These are phyloP conservation scores for Ceratitis capitata DNA, from an alignment of 1,140 invertebrate genomes.

Conservation along the genomic window DNA sequence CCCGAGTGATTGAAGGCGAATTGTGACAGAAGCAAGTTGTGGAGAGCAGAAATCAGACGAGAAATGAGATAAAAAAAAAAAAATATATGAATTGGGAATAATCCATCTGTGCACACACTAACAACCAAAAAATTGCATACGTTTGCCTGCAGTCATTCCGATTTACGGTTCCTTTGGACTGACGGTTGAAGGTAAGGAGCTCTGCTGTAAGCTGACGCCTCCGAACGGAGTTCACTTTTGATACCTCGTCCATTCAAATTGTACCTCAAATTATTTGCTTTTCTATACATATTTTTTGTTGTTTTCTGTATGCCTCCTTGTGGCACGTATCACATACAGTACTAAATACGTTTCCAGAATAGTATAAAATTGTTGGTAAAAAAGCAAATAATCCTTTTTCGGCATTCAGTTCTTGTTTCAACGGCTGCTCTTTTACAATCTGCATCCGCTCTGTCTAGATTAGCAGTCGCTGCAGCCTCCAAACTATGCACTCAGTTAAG, in stretches of 20 bases:
- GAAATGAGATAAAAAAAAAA: not conserved
- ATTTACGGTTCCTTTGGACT: not conserved
- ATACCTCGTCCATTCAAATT: too few species aligned
- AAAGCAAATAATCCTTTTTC: constrained; percentile 43
- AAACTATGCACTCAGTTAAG: not conserved
- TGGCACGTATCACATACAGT: too few species aligned
- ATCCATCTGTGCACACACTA: not conserved
- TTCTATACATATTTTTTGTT: too few species aligned
- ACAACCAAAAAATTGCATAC: not conserved
- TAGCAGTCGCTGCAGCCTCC: too few species aligned
- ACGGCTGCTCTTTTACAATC: not conserved
- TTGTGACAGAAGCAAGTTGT: not conserved
- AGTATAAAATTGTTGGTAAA: constrained; percentile 49
- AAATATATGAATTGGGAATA: not conserved
- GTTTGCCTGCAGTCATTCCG: not conserved
- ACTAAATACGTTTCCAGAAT: too few species aligned
- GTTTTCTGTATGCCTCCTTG: too few species aligned
- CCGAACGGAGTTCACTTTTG: too few species aligned
- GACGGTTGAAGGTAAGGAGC: constrained; percentile 50
- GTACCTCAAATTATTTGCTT: too few species aligned
- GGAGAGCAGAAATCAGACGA: constrained; percentile 38
- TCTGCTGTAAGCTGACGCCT: constrained; percentile 48
- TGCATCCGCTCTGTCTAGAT: too few species aligned
- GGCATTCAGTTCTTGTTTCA: constrained; percentile 1
- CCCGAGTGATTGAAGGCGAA: not conserved